These are phyloP conservation scores for Tetrapedia diversipes DNA, from an alignment of 2,888 invertebrate genomes.

Conservation along the genomic window DNA sequence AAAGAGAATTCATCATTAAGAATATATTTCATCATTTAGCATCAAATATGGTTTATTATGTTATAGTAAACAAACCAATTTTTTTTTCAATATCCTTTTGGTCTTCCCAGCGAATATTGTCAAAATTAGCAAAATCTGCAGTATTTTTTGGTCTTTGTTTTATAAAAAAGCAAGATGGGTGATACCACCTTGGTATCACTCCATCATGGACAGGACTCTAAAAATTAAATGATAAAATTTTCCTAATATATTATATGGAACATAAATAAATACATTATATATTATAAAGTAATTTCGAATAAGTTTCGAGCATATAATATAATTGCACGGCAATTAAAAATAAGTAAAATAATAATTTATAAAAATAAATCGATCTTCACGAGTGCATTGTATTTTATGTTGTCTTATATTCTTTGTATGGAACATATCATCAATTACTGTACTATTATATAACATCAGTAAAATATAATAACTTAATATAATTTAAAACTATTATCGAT, in stretches of 20 bases:
- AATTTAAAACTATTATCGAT: background rate
- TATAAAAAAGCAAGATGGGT: constrained; percentile 93
- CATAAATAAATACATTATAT: background rate
- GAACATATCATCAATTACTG: background rate
- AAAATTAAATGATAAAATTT: constrained; percentile 69
- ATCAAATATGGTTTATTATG: background rate
- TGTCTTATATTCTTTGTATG: background rate
- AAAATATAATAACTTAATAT: background rate
- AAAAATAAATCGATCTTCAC: background rate
- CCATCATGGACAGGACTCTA: constrained; percentile 95
- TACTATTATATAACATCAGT: background rate
- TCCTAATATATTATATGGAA: background rate
- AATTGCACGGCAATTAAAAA: background rate
- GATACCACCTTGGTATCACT: constrained; percentile 94
- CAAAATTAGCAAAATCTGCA: constrained; percentile 92
- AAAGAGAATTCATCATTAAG: background rate
- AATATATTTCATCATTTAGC: background rate
- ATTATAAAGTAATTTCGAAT: background rate
- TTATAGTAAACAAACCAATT: constrained; percentile 85
- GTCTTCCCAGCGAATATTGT: constrained; percentile 91
- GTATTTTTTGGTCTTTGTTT: constrained; percentile 89
- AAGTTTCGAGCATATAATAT: too few species aligned
- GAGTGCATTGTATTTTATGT: background rate
- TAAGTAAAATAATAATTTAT: background rate
- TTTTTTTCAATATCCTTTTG: constrained; percentile 90